A percentile compares a stretch with the other conserved stretches of the same genome.
phyloP scores from a whole-genome alignment of 2,797 vertebrate genomes.

The Phrynocephalus forsythii region DNA sequence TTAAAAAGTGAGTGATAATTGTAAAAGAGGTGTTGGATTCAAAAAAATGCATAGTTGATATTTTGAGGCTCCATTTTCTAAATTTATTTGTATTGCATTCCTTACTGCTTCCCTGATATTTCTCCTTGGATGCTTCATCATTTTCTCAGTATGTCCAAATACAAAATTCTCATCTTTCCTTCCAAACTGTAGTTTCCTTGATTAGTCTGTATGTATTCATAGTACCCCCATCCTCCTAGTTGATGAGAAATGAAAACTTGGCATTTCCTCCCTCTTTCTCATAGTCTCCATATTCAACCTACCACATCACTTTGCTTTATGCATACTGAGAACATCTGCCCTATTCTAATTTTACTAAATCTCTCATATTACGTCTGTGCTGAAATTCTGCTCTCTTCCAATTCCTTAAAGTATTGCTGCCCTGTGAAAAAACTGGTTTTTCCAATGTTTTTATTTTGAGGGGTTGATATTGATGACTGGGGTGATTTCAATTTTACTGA shows the following conservation, averaged over 20 bases:
- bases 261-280: neutral
- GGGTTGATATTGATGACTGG: too few species aligned
- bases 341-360: neutral
- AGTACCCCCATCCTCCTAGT: neutral
- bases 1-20: slow-evolving; percentile 35
- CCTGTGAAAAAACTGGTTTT: too few species aligned
- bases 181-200: neutral
- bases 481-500: too few species aligned
- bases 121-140: slow-evolving; percentile 4
- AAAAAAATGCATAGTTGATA: slow-evolving; percentile 24
- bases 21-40: slow-evolving; percentile 37
- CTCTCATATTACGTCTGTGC: neutral
- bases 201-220: neutral
- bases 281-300: neutral
- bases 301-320: neutral
- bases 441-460: too few species aligned
- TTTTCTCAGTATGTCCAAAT: slow-evolving; percentile 4
- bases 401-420: too few species aligned
- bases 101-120: neutral
- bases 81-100: slow-evolving; percentile 17
- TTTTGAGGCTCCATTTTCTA: slow-evolving; percentile 16
- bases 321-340: neutral
- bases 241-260: neutral
- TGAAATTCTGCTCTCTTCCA: neutral
- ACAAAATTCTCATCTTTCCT: slow-evolving; percentile 1